Percentiles rank a stretch among this genome's conserved stretches.
phyloP scores from a whole-genome alignment of 2,888 invertebrate species.

The Drosophila robusta region DNA sequence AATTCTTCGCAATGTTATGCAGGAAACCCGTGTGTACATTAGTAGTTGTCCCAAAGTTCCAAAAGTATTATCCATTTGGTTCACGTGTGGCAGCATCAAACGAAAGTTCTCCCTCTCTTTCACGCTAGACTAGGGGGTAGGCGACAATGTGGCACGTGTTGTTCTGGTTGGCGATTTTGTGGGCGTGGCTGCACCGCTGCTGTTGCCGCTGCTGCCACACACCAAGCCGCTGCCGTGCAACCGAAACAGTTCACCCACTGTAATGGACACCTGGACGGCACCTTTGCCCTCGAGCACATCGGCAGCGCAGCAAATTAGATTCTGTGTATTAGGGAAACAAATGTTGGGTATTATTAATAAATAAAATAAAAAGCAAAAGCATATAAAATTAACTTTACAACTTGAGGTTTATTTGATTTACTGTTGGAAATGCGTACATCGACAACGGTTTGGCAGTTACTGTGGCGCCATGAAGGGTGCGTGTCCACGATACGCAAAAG shows the following conservation, averaged over 20 bases:
- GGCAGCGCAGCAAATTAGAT: conserved; percentile 94
- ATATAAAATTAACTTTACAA: conserved; percentile 11
- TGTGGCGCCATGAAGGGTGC: conserved; percentile 10
- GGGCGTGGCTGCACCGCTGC: conserved; percentile 67
- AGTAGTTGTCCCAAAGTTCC: conserved; percentile 26
- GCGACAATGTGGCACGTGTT: conserved; percentile 80
- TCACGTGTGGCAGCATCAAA: conserved; percentile 45
- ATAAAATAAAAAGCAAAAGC: neutral
- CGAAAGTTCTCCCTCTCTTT: conserved; percentile 12
- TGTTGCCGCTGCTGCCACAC: conserved; percentile 56
- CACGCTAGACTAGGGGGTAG: conserved; percentile 79
- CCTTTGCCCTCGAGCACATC: conserved; percentile 97
- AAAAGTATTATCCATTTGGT: conserved; percentile 48
- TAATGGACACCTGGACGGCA: conserved; percentile 94
- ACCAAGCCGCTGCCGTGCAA: conserved; percentile 86
- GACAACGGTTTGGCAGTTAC: conserved; percentile 25
- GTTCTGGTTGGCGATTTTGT: conserved; percentile 83
- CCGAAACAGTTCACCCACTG: conserved; percentile 93
- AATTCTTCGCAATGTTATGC: conserved; percentile 45
- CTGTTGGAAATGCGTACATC: neutral
- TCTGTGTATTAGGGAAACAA: conserved; percentile 85
- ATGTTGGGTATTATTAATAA: conserved; percentile 31
- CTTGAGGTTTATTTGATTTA: conserved; percentile 3
- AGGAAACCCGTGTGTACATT: conserved; percentile 57
- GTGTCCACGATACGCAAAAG: conserved; percentile 33